A percentile compares a stretch with the other conserved stretches of the same genome.
These are phyloP conservation scores for Sebastes baramenuke DNA, from an alignment of 2,797 vertebrate species.

Conservation along the genomic window DNA sequence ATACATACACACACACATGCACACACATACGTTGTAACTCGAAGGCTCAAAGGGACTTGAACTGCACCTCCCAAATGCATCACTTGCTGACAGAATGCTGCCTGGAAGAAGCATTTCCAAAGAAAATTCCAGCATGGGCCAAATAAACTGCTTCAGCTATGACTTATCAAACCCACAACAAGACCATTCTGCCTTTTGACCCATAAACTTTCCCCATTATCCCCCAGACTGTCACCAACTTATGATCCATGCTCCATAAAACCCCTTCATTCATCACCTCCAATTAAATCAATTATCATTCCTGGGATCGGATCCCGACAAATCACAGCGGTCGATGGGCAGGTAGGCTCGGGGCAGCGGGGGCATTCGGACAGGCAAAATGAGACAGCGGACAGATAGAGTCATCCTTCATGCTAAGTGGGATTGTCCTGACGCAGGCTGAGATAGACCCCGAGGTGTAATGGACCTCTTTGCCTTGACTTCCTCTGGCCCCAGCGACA, in stretches of 20 bases:
- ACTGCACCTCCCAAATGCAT: conserved; percentile 31
- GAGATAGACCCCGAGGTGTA: conserved; percentile 78
- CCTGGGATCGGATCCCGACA: conserved; percentile 65
- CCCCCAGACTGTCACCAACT: conserved; percentile 72
- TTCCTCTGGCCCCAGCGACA: conserved; percentile 69
- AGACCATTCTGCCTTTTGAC: conserved; percentile 61
- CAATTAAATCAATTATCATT: conserved; percentile 82
- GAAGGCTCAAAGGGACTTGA: conserved; percentile 28
- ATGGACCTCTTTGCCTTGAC: conserved; percentile 82
- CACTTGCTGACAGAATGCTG: conserved; percentile 31
- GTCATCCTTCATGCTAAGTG: conserved; percentile 82
- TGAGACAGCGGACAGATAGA: conserved; percentile 79
- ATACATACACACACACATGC: not conserved
- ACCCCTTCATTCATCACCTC: conserved; percentile 69
- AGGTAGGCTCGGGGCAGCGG: conserved; percentile 59
- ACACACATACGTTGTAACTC: not conserved
- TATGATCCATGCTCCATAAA: conserved; percentile 75
- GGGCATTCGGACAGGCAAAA: conserved; percentile 74
- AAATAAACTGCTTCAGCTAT: conserved; percentile 33
- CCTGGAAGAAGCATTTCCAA: conserved; percentile 34
- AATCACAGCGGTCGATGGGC: conserved; percentile 69
- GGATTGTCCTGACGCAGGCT: conserved; percentile 75
- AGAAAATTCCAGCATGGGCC: conserved; percentile 25
- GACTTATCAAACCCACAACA: conserved; percentile 62
- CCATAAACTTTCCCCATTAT: conserved; percentile 75